phyloP scores from a whole-genome alignment of 2,797 vertebrate species.

The Eulemur rubriventer region DNA sequence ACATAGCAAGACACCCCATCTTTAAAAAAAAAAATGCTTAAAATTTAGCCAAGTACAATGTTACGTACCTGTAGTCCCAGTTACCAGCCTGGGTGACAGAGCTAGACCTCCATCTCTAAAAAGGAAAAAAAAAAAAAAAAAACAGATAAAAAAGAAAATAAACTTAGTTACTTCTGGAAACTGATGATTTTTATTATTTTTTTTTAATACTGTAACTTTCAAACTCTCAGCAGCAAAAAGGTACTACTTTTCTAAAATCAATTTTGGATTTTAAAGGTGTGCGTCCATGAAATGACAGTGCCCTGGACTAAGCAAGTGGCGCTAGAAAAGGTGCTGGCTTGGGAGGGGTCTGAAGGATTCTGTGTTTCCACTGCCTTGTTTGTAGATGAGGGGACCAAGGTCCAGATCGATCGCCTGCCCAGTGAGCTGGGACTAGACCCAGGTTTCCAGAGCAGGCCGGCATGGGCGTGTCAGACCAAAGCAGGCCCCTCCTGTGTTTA shows the following conservation, averaged over 20 bases:
- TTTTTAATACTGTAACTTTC: not conserved
- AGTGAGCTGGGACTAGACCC: not conserved
- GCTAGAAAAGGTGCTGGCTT: not conserved
- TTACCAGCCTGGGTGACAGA: not conserved
- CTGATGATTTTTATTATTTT: not conserved
- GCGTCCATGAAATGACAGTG: not conserved
- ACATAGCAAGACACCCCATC: not conserved
- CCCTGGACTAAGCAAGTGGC: not conserved
- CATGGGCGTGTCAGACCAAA: not conserved
- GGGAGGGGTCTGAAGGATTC: not conserved
- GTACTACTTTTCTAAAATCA: not conserved
- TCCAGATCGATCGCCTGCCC: not conserved
- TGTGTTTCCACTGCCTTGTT: not conserved
- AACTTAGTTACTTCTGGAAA: not conserved
- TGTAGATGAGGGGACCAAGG: rapidly evolving
- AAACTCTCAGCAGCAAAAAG: not conserved
- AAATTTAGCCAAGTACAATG: not conserved
- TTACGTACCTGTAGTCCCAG: not conserved
- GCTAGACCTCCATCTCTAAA: not conserved
- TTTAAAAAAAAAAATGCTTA: not conserved
- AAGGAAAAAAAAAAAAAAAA: not conserved
- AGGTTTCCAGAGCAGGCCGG: not conserved
- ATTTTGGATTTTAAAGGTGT: not conserved
- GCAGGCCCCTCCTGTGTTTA: not conserved
- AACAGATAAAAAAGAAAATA: not conserved